These are phyloP conservation scores for Cheilosia vernalis DNA, from an alignment of 2,888 invertebrate genomes.

Conservation along the genomic window DNA sequence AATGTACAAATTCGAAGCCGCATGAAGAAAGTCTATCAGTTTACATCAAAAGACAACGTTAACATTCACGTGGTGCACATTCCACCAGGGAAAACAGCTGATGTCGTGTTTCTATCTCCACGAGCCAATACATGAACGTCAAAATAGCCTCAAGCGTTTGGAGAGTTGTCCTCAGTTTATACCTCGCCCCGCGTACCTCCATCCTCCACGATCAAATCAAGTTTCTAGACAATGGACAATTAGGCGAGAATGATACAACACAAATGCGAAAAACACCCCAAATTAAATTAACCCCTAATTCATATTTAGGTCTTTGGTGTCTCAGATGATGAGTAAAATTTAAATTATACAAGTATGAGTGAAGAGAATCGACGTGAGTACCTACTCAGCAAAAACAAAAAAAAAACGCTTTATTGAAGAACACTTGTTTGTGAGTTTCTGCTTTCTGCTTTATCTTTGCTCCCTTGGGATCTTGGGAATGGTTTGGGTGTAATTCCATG, in stretches of 20 bases:
- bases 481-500: slow-evolving; percentile 48
- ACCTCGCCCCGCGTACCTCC: not conserved
- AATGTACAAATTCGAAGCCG: too few species aligned
- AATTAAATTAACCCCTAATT: slow-evolving; percentile 40
- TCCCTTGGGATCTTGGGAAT: slow-evolving; percentile 50
- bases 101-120: slow-evolving; percentile 12
- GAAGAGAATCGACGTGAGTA: slow-evolving; percentile 37
- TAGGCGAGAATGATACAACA: not conserved
- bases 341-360: slow-evolving; percentile 10
- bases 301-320: not conserved
- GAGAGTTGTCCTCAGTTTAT: too few species aligned
- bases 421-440: slow-evolving; percentile 59
- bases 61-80: slow-evolving; percentile 48
- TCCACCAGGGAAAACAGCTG: slow-evolving; percentile 58
- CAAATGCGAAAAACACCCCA: not conserved
- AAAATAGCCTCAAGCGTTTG: too few species aligned
- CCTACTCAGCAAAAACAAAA: slow-evolving; percentile 27
- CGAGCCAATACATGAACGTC: not conserved
- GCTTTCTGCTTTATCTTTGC: slow-evolving; percentile 48
- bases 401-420: slow-evolving; percentile 53
- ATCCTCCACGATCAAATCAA: not conserved
- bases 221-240: not conserved
- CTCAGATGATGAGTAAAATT: slow-evolving; percentile 6
- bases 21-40: not conserved
- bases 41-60: slow-evolving; percentile 39